Base-by-base conservation (phyloP, 37 sponge, comb jelly and placozoan genomes). In the Hormiphora californensis region DNA sequence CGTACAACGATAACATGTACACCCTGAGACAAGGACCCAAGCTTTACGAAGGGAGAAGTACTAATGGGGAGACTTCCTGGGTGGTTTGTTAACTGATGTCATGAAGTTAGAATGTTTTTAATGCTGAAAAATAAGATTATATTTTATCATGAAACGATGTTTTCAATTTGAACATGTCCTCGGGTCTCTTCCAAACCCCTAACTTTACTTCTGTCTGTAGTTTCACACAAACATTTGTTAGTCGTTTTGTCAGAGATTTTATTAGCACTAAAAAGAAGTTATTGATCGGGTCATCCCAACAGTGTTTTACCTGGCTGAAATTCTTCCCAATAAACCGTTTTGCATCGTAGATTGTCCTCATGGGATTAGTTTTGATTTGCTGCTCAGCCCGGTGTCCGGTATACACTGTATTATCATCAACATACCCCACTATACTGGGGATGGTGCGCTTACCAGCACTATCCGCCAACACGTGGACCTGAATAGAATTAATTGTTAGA, bases 291-390 rank as follows among this genome's bases (percentile, higher is more conserved):
- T 17, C 53, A 49, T 17, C 15, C 53, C 15, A 9, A 49, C 53
- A 49, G 9, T 49, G 53, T 57, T 30, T 73, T 0, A 88, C 36
- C 35, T 40, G 59, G 38, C 68, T 44, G 63, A 85, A 89, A n/a
- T 65, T 88, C 85, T 55, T 91, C 9, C 91, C 91, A 25, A 91
- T 89, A 38, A 91, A 91, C 27, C 91, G 73, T 88, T 91, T 91
- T 34, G 91, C 91, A 57, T 91, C 91, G 55, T 91, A 91, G 59
- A 86, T 89, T 12, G 91, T 91, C 61, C 87, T 85, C n/a, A 59
- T 39, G 15, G 91, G 87, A 61, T 91, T 91, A 23, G 54, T 87
- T 62, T 91, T 89, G 41, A 89, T 81, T 33, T 89, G 89, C 22
- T 23, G 23, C 32, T 89, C 55, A 9, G 91, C 91, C 34, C 40